Evolutionary conservation across 1,140 invertebrate genomes (phyloP), one percentile per base, ranked within the genome.

Genomic region (Pygmarrhopalites habei): DNA sequence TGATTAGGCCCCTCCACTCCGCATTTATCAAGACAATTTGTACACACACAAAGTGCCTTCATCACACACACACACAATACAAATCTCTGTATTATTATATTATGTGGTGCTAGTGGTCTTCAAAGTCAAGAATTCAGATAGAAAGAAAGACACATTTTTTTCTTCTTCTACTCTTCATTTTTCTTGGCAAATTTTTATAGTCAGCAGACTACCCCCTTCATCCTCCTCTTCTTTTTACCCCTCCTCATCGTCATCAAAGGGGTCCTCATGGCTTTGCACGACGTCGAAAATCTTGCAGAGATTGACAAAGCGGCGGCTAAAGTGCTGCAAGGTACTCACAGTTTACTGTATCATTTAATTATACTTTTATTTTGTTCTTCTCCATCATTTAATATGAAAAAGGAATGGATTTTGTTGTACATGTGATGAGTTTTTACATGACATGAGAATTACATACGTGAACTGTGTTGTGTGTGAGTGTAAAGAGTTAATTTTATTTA

Each of bases 261-360:
- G 44, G 28, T 60, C 46, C 12, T 53, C 51, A 61, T 64, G 52
- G 58, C 66, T 43, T 68, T 62, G 15, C 58, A 65, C 19, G 58
- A 65, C 23, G 53, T 32, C 21, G 58, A 60, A 44, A 68, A 65
- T 63, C 61, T 71, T 29, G 66, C 66, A 23, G 66, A 71, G 51
- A 71, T 71, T 65, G 69, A 71, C 61, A 62, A 62, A 56, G 69
- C 69, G 32, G 69, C 69, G 28, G 69, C 69, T 10, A 71, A 67
- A 68, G 66, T 71, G 39, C 49, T 71, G 23, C 66, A 71, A 49
- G 66, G n/a, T n/a, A n/a, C n/a, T n/a, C n/a, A n/a, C n/a, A n/a
- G n/a, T n/a, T n/a, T n/a, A n/a, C n/a, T n/a, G n/a, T n/a, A n/a
- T n/a, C n/a, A n/a, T n/a, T n/a, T n/a, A n/a, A n/a, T n/a, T n/a